A percentile compares a stretch with the other conserved stretches of the same genome.
phyloP scores from a whole-genome alignment of 2,888 invertebrate species.

The Heliothis peltigera region DNA sequence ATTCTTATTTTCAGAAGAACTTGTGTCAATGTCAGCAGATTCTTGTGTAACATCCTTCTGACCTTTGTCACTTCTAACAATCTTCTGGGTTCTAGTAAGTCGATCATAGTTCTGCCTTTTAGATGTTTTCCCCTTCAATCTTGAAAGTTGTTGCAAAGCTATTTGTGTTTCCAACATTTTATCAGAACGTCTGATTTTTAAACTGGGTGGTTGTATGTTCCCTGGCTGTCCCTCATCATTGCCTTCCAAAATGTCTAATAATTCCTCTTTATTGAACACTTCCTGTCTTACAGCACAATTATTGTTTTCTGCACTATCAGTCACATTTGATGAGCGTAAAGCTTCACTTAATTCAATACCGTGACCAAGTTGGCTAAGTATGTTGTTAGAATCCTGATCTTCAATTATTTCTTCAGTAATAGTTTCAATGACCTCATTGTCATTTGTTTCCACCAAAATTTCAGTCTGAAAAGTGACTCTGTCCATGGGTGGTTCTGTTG shows the following conservation, averaged over 20 bases:
- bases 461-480: slow-evolving; percentile 82
- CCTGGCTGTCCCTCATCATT: slow-evolving; percentile 73
- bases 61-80: slow-evolving; percentile 44
- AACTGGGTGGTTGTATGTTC: slow-evolving; percentile 52
- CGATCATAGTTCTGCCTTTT: slow-evolving; percentile 58
- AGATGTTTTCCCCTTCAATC: slow-evolving; percentile 67
- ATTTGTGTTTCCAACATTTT: slow-evolving; percentile 76
- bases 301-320: slow-evolving; percentile 80
- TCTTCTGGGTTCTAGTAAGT: slow-evolving; percentile 50
- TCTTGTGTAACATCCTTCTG: slow-evolving; percentile 50
- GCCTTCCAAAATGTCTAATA: slow-evolving; percentile 85
- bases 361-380: slow-evolving; percentile 80
- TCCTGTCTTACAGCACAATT: slow-evolving; percentile 78
- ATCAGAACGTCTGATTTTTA: slow-evolving; percentile 52
- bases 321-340: slow-evolving; percentile 77
- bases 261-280: slow-evolving; percentile 86
- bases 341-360: slow-evolving; percentile 84
- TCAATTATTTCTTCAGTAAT: slow-evolving; percentile 57
- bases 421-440: slow-evolving; percentile 69
- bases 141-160: slow-evolving; percentile 81
- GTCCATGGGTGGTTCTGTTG: slow-evolving; percentile 62
- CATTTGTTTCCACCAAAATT: slow-evolving; percentile 81
- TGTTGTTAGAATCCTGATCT: slow-evolving; percentile 70
- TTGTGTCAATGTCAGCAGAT: slow-evolving; percentile 11
- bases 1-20: slow-evolving; percentile 54